Evolutionary conservation across 2,888 invertebrate genomes (phyloP).

Genomic region (Plebejus melissa): DNA sequence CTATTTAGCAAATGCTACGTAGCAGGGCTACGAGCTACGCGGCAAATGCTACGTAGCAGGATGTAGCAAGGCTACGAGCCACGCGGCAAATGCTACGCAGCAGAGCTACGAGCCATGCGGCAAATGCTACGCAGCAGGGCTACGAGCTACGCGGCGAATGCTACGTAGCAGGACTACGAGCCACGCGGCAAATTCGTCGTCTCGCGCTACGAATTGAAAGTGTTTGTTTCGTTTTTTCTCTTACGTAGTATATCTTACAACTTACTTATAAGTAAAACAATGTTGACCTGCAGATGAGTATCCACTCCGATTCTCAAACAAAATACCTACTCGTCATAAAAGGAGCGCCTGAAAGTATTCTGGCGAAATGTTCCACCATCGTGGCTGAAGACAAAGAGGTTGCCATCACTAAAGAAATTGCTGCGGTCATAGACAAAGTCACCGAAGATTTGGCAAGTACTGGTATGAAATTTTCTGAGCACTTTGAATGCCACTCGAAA

Average conservation of each 20-base stretch:
- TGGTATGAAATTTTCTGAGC: constrained; percentile 44
- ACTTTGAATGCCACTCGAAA: too few relatives aligned
- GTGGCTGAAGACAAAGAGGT: constrained; percentile 88
- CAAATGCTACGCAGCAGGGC: too few relatives aligned
- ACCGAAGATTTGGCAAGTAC: constrained; percentile 57
- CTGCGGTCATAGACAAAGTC: constrained; percentile 47
- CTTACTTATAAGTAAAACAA: background rate
- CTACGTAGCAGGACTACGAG: background rate
- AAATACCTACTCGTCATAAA: constrained; percentile 94
- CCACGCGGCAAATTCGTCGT: too few relatives aligned
- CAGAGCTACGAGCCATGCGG: too few relatives aligned
- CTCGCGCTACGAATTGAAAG: too few relatives aligned
- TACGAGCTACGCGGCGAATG: background rate
- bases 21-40: too few relatives aligned
- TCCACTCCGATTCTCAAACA: constrained; percentile 89
- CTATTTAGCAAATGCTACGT: too few relatives aligned
- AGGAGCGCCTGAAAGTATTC: constrained; percentile 96
- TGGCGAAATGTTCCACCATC: constrained; percentile 90
- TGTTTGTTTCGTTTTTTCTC: too few relatives aligned
- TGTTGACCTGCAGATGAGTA: constrained; percentile 66
- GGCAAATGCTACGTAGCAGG: too few relatives aligned
- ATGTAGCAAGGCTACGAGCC: too few relatives aligned
- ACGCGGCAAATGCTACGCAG: too few relatives aligned
- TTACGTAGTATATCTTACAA: background rate
- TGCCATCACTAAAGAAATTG: constrained; percentile 50